Conservation (phyloP, 2,888 invertebrate genomes). For the Trichopoda pennipes region DNA sequence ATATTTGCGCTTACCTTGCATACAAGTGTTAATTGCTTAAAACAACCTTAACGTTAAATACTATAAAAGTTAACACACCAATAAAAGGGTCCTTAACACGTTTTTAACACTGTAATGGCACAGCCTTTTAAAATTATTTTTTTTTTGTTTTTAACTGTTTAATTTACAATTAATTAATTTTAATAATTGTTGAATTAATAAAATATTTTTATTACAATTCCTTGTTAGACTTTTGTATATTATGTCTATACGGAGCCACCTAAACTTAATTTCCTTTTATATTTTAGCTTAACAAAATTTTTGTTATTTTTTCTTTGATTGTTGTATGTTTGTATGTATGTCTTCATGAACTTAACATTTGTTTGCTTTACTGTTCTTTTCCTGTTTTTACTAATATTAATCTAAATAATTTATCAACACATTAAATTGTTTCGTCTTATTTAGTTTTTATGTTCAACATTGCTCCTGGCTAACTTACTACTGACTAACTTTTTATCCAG, state of each 20-base stretch:
- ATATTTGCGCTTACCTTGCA: conserved; percentile 46
- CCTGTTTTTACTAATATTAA: conserved; percentile 15
- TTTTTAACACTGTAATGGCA: conserved; percentile 2
- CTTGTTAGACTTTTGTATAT: neutral
- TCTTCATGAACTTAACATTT: conserved; percentile 6
- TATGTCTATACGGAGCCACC: too few relatives aligned
- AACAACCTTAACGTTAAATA: neutral
- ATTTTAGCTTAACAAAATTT: neutral
- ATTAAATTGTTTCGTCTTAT: conserved; percentile 37
- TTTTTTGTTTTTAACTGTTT: neutral
- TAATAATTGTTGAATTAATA: neutral
- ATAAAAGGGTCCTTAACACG: neutral
- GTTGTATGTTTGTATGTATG: neutral
- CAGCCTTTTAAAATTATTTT: neutral
- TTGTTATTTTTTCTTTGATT: neutral
- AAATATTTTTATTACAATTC: conserved; percentile 2
- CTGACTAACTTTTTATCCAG: conserved; percentile 56
- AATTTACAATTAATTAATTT: neutral
- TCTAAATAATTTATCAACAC: conserved; percentile 32
- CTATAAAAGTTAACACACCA: neutral
- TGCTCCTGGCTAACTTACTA: conserved; percentile 62
- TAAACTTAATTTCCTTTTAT: neutral
- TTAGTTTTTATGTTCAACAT: conserved; percentile 53
- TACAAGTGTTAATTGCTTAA: conserved; percentile 10
- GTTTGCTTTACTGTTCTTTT: conserved; percentile 25